Evolutionary conservation across 2,888 invertebrate genomes (phyloP).

Genomic region (Lasioglossum zephyrum): DNA sequence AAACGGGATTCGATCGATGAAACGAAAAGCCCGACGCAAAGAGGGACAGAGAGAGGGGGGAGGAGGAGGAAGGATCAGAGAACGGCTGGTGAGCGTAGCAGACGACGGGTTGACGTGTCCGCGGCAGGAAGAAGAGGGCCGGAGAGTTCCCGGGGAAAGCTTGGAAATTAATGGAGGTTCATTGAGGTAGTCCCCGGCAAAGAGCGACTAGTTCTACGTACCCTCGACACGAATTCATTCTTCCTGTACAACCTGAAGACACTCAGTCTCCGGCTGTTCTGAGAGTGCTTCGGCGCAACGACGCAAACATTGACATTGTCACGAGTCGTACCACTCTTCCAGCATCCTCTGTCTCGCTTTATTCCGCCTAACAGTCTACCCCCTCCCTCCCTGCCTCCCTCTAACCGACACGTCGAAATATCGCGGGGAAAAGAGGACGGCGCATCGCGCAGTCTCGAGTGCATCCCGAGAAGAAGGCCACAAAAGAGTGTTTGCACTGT

Average conservation of each 20-base stretch:
- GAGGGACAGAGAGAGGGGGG: not conserved
- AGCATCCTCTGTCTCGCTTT: not conserved
- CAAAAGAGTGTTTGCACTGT: constrained; percentile 72
- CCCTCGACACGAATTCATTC: constrained; percentile 70
- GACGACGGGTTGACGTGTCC: constrained; percentile 40
- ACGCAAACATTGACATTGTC: constrained; percentile 80
- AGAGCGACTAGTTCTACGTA: constrained; percentile 66
- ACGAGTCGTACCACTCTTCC: constrained; percentile 66
- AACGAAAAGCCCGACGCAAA: constrained; percentile 1
- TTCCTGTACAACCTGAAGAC: constrained; percentile 70
- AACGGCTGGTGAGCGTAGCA: not conserved
- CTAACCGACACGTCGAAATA: constrained; percentile 47
- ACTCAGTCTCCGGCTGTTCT: constrained; percentile 64
- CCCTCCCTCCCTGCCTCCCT: constrained; percentile 13
- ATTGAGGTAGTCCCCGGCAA: constrained; percentile 69
- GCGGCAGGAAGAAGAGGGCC: constrained; percentile 36
- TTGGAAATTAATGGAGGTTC: constrained; percentile 71
- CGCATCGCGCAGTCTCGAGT: constrained; percentile 46
- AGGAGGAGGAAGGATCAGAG: constrained; percentile 3
- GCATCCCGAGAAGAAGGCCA: constrained; percentile 61
- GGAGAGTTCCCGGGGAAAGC: constrained; percentile 49
- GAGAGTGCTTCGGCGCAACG: constrained; percentile 73
- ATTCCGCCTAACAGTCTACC: not conserved
- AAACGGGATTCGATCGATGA: constrained; percentile 13
- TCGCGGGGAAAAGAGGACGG: constrained; percentile 34